Evolutionary conservation across 35 echinoderm and acorn worm species (phyloP).

Genomic region (Apostichopus californicus): DNA sequence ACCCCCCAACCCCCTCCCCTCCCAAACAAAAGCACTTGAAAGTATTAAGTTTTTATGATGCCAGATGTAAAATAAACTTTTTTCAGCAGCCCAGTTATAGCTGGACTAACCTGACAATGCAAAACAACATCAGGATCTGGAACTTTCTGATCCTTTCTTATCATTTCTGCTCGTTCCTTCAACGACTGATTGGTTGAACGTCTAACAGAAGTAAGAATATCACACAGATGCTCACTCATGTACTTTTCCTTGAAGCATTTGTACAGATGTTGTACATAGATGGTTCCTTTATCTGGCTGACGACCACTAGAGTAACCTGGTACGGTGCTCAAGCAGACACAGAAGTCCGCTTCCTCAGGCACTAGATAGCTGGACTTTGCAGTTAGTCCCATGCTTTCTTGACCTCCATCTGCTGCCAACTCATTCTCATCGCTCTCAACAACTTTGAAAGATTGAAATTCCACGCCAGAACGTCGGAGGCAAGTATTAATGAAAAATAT

Average conservation of each 20-base stretch:
- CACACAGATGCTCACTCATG: background rate
- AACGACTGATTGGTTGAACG: background rate
- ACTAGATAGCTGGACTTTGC: background rate
- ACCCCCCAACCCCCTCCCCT: too few species aligned
- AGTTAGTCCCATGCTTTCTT: background rate
- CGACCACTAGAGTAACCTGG: slow-evolving; percentile 19
- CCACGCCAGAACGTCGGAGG: background rate
- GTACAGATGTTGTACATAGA: slow-evolving; percentile 22
- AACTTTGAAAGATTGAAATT: background rate
- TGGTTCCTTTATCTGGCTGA: background rate
- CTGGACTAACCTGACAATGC: background rate
- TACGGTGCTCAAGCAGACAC: slow-evolving; percentile 5
- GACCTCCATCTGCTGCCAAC: background rate
- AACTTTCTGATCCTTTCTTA: background rate
- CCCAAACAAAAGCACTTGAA: too few species aligned
- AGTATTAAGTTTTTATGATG: too few species aligned
- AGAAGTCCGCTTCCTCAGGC: background rate
- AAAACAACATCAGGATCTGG: background rate
- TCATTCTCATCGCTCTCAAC: background rate
- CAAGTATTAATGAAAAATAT: slow-evolving; percentile 46
- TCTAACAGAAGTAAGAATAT: background rate
- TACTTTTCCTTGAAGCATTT: slow-evolving; percentile 1
- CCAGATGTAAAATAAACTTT: background rate
- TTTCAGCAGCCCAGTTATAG: background rate
- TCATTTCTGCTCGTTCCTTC: background rate